Base-by-base conservation (phyloP, 2,888 invertebrate genomes). In the Cremastobaeus sp. region DNA sequence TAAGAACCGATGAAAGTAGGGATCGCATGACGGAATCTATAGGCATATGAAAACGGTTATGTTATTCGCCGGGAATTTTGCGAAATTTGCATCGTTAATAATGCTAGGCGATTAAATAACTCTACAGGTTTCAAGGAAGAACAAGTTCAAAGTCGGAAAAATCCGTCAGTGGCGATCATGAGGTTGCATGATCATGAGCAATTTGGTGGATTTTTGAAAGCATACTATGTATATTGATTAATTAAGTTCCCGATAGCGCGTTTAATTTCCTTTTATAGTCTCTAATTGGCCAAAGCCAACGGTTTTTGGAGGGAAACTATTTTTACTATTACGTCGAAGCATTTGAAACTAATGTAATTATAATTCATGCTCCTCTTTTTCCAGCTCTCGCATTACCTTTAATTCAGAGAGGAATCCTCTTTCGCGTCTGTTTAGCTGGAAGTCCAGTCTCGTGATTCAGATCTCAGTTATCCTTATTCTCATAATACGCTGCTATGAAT, bases 401-500 rank as follows among this genome's bases (percentile, higher is more conserved):
- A 60, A 55, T 62, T 54, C 54, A 54, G 52, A 55, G 34, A 32
- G 32, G 54, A 45, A 39, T 60, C 47, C 21, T 70, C 50, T 57
- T 64, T 62, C 50, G 35, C 43, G 57, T 37, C 32, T 35, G 37
- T 45, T 45, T 45, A 32, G 28, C 50, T 57, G 15, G 17, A 37
- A 52, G 52, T 62, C 52, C 45, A 43, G 55, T 60, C 60, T 60
- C 30, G 68, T 48, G 54, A 68, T 68, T 39, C 52, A 54, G 59
- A 59, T 50, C 68, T 74, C 34, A 37, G 50, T 69, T 69, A 48
- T 62, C 35, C 48, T 74, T 59, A 73, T 78, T 77, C 70, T 71
- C 70, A 69, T 78, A 77, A 79, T 79, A 66, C 74, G 75, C 41
- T 39, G 72, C 65, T 55, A 66, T 66, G 78, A 79, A 82, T 78